phyloP scores from a whole-genome alignment of 2,113 vertebrate genomes.

The Ramphastos sulfuratus region DNA sequence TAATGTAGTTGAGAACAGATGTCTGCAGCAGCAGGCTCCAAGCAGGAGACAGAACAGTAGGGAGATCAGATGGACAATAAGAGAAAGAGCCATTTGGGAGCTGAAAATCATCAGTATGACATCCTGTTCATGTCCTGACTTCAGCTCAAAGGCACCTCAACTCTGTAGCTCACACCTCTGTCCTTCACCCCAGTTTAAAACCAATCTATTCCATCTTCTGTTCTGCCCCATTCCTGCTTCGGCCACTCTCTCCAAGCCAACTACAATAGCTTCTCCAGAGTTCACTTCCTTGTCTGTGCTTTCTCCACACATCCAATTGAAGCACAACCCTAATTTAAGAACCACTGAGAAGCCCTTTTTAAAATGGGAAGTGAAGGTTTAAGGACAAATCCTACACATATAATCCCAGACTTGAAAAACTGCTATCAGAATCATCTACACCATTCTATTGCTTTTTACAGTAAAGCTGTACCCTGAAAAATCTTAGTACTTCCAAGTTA shows the following conservation, averaged over 20 bases:
- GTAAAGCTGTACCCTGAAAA: neutral
- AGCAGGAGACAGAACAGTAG: neutral
- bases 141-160: neutral
- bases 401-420: neutral
- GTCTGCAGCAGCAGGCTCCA: neutral
- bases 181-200: neutral
- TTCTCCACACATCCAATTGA: neutral
- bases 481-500: fast-evolving
- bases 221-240: neutral
- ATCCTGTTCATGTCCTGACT: neutral
- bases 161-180: neutral
- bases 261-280: neutral
- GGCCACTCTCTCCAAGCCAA: neutral
- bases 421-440: neutral
- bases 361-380: neutral
- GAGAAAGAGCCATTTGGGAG: neutral
- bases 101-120: neutral
- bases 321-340: neutral
- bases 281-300: neutral
- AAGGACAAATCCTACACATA: neutral
- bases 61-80: neutral
- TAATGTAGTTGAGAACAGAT: neutral
- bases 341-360: neutral
- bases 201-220: neutral
- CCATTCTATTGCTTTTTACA: neutral